Conservation (phyloP, 2,113 vertebrate genomes). For the Sebastes schlegelii region DNA sequence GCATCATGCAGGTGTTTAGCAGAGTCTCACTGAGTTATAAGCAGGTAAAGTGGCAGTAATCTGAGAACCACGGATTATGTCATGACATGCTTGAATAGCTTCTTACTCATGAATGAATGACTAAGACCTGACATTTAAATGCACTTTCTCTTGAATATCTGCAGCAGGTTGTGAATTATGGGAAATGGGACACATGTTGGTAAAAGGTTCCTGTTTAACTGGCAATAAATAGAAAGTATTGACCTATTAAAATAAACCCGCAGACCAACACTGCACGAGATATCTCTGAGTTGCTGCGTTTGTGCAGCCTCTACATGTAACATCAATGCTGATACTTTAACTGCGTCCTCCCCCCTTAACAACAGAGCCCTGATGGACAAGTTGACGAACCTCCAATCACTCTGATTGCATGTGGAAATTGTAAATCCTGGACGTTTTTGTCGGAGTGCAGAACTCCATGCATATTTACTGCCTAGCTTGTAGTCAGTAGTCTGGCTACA, state of each 20-base stretch:
- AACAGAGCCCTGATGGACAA: neutral
- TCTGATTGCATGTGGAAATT: conserved; percentile 6
- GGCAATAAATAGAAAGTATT: conserved; percentile 7
- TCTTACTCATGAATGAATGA: conserved; percentile 5
- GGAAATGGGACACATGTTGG: neutral
- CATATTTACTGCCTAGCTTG: neutral
- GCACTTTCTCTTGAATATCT: conserved; percentile 11
- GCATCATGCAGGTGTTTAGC: neutral
- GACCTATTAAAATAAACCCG: conserved; percentile 5
- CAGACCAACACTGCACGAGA: neutral
- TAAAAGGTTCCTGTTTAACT: neutral
- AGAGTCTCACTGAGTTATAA: neutral
- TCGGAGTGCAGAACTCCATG: neutral
- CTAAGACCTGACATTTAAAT: neutral
- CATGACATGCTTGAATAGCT: neutral
- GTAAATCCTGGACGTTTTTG: conserved; percentile 11
- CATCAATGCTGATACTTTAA: neutral
- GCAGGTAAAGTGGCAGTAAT: neutral
- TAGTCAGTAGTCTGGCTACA: neutral
- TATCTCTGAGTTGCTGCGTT: neutral
- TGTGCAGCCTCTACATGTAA: neutral
- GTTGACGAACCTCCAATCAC: conserved; percentile 4
- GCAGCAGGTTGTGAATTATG: conserved; percentile 37
- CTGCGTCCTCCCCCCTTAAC: neutral
- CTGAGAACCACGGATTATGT: neutral